phyloP scores from a whole-genome alignment of 2,113 vertebrate species.

The Lasiurus cinereus region DNA sequence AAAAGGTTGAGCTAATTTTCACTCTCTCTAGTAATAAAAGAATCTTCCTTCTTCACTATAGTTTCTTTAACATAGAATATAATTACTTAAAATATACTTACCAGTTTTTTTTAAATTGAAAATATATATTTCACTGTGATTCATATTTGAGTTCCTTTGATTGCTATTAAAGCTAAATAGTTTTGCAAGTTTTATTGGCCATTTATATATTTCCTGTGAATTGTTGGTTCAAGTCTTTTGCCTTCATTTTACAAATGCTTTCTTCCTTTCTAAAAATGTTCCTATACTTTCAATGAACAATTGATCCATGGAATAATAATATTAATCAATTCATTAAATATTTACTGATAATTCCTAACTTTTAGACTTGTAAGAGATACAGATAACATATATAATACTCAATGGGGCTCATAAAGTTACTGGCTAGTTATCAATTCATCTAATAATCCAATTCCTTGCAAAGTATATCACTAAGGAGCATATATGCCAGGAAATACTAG shows the following conservation, averaged over 20 bases:
- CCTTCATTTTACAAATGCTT: neutral
- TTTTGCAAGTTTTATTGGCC: neutral
- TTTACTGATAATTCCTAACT: neutral
- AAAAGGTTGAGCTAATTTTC: conserved; percentile 66
- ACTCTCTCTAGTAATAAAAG: conserved; percentile 29
- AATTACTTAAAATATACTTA: conserved; percentile 22
- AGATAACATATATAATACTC: neutral
- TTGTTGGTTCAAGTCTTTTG: neutral
- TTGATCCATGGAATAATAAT: neutral
- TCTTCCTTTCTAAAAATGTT: neutral
- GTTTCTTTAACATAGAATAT: conserved; percentile 41
- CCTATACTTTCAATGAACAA: neutral
- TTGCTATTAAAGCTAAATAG: neutral
- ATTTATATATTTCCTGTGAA: neutral
- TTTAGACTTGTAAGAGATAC: neutral
- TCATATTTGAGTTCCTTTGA: conserved; percentile 45
- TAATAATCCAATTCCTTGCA: neutral
- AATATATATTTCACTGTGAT: neutral
- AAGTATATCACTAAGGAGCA: neutral
- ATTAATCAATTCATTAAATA: conserved; percentile 26
- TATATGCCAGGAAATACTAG: neutral
- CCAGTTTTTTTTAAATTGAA: conserved; percentile 21
- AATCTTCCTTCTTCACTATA: neutral
- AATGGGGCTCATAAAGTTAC: neutral
- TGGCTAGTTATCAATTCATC: neutral